Percentiles rank a stretch among this genome's conserved stretches.
phyloP scores from a whole-genome alignment of 2,797 vertebrate genomes.

The Loriculus beryllinus region DNA sequence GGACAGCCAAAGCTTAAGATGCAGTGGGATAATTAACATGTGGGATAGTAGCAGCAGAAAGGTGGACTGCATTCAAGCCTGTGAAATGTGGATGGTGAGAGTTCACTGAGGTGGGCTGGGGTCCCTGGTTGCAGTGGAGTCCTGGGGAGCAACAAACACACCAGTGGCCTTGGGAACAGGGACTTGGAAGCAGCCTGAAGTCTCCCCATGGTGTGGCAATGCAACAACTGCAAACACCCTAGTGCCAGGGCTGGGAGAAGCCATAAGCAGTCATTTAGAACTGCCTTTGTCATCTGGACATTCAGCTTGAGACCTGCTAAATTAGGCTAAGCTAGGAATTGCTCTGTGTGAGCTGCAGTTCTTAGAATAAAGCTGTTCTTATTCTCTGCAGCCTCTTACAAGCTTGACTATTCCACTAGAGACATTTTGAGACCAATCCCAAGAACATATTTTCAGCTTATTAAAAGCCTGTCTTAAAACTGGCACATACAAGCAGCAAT shows the following conservation, averaged over 20 bases:
- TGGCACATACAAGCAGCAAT: conserved; percentile 54
- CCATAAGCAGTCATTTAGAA: not conserved
- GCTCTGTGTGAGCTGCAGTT: conserved; percentile 37
- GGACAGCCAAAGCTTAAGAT: not conserved
- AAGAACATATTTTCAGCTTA: conserved; percentile 65
- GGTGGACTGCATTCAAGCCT: not conserved
- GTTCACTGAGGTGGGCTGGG: not conserved
- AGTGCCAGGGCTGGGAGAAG: not conserved
- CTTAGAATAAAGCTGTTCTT: conserved; percentile 17
- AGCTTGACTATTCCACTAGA: conserved; percentile 56
- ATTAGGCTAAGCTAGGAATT: not conserved
- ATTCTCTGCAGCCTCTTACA: conserved; percentile 26
- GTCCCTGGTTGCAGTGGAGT: not conserved
- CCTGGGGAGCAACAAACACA: rapidly evolving
- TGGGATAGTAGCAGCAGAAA: not conserved
- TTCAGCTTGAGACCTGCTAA: not conserved
- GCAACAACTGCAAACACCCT: not conserved
- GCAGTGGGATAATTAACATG: not conserved
- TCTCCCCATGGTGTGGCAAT: rapidly evolving
- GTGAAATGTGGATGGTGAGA: not conserved
- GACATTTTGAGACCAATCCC: conserved; percentile 63
- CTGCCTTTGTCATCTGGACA: not conserved
- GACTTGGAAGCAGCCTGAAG: not conserved
- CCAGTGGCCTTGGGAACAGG: not conserved
- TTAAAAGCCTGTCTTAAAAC: conserved; percentile 68